Evolutionary conservation across 2,113 vertebrate genomes (phyloP), one percentile per base, ranked within the genome.

Genomic region (Piliocolobus tephrosceles): DNA sequence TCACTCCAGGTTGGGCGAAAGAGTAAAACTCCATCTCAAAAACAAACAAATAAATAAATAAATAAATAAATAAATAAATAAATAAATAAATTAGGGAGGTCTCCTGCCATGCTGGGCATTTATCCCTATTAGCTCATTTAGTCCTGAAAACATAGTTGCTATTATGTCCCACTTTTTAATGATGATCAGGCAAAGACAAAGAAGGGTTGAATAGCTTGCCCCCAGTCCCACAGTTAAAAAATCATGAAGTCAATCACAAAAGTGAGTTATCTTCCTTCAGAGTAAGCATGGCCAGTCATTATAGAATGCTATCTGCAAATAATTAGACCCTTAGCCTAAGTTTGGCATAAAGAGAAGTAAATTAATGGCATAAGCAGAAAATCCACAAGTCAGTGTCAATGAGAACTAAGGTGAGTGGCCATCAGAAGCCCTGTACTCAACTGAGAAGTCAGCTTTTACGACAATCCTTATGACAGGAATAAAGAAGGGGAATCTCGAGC

Each of bases 371-470:
- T 55, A 64, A 75, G 27, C 57, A 68, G 27, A 73, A 95, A 89
- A 40, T n/a, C 35, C 66, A 75, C 45, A 85, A 90, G 22, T 61
- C 3, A 72, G 11, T 38, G 3, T 50, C 27, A 72, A 5, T 79
- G 4, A 55, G 43, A 80, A 58, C 2, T 5, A 91, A 82, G 20
- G 6, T 20, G 8, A 11, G 23, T 25, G 17, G 17, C 20, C 72
- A n/a, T 64, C 50, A 45, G 22, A 72, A 58, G 22, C 30, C 25
- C 43, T 47, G 30, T 18, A 38, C 7, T n/a, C 12, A 30, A 30
- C 27, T 4, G 22, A 70, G 40, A 96, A 50, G 2, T 3, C 55
- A 82, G 30, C 2, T 43, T 2, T 0, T 7, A 43, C 0, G 7
- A 25, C 20, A 25, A 47, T 30, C 5, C 12, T 72, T 30, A 11